Base-by-base conservation (phyloP, 2,797 vertebrate species). In the Siniperca scherzeri region DNA sequence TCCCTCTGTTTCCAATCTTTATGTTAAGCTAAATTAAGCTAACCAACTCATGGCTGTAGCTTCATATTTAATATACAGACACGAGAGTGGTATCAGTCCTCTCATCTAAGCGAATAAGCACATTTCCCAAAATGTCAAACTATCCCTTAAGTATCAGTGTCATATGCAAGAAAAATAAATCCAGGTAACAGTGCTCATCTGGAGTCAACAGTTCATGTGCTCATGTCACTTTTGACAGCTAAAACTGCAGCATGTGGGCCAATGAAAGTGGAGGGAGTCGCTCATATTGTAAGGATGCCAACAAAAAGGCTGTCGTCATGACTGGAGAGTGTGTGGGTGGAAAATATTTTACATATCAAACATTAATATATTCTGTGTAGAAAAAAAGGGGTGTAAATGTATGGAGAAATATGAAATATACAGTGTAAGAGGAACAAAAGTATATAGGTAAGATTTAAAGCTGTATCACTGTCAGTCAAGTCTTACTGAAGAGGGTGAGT, bases 331-430 rank as follows among this genome's bases (percentile, higher is more conserved):
- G 77, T 59, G 65, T 59, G 64, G 57, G 27, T 82, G 69, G 30
- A 16, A 82, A 81, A 71, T 86, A 88, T 90, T 88, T 90, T 82
- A 81, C 92, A 91, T 91, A 89, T 93, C 87, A 87, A 80, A 87
- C 86, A 74, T 80, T 59, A 66, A 77, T 86, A 85, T 91, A 90
- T 86, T 85, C 76, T 89, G 73, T 80, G 88, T 74, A 72, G 56
- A 76, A 56, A 78, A 75, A 60, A 77, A 74, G 48, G 3, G 56
- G 42, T 77, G 36, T 80, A 57, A 70, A 75, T 62, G 61, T 80
- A 77, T 68, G 78, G 44, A 86, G 65, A 82, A 42, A 80, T 78
- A 78, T 76, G 44, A 79, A 78, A 52, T 82, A 80, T 71, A 75
- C 73, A 73, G 40, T 77, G 66, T 75, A 67, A 78, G 76, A 68